Conservation (phyloP, 2,888 invertebrate genomes). For the Drosophila leonis region DNA sequence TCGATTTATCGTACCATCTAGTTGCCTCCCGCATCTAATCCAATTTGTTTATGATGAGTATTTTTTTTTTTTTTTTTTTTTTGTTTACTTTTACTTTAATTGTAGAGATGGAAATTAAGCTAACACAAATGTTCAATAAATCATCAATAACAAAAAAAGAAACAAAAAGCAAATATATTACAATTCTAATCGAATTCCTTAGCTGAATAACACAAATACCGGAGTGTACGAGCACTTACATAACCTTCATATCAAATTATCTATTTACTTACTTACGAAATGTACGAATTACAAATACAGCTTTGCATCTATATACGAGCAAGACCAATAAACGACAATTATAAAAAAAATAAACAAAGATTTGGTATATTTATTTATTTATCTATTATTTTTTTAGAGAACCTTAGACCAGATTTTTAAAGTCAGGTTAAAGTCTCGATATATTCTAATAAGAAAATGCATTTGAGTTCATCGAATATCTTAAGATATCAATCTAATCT, state of each 20-base stretch:
- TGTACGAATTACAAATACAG: constrained; percentile 48
- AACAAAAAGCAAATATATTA: background rate
- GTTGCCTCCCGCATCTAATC: constrained; percentile 21
- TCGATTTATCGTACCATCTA: constrained; percentile 56
- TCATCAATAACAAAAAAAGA: constrained; percentile 42
- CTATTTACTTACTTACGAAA: constrained; percentile 42
- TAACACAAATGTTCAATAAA: constrained; percentile 60
- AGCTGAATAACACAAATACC: constrained; percentile 26
- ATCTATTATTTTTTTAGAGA: background rate
- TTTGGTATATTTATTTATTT: background rate
- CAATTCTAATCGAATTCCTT: constrained; percentile 21
- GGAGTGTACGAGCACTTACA: constrained; percentile 34
- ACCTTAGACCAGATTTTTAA: too few species aligned
- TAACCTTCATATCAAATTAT: constrained; percentile 38
- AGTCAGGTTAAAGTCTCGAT: too few species aligned
- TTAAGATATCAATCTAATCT: background rate
- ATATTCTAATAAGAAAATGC: background rate
- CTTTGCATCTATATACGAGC: constrained; percentile 47
- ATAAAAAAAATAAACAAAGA: constrained; percentile 6
- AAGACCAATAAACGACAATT: constrained; percentile 55
- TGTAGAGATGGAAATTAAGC: constrained; percentile 47
- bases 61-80: constrained; percentile 47
- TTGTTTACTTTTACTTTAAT: constrained; percentile 48
- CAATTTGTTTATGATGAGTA: constrained; percentile 40
- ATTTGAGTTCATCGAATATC: background rate